Conservation (phyloP, 2,888 invertebrate genomes). For the Lasioglossum marginatum region DNA sequence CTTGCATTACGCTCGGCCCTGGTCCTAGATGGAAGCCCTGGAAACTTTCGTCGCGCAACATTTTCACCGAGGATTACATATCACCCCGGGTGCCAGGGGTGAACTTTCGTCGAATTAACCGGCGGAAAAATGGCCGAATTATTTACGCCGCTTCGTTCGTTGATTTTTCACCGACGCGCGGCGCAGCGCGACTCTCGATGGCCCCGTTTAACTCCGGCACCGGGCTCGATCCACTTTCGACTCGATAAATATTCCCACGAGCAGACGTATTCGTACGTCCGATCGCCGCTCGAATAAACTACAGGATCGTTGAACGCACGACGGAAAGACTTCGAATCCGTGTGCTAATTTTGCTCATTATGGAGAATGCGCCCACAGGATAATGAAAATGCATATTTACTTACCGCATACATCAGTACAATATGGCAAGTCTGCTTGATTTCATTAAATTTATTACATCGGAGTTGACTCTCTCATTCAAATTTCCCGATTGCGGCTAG, state of each 20-base stretch:
- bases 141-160: neutral
- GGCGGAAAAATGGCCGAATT: constrained; percentile 5
- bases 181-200: neutral
- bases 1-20: neutral
- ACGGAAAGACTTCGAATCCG: neutral
- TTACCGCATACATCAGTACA: neutral
- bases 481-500: neutral
- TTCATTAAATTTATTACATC: neutral
- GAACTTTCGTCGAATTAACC: constrained; percentile 12
- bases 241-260: neutral
- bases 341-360: neutral
- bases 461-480: neutral
- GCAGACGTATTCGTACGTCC: neutral
- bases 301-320: neutral
- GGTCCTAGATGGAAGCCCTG: neutral
- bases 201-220: neutral
- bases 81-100: neutral
- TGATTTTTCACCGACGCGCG: constrained; percentile 14
- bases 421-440: neutral
- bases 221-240: neutral
- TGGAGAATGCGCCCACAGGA: neutral
- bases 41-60: neutral
- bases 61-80: neutral
- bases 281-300: neutral
- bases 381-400: neutral